phyloP scores from a whole-genome alignment of 1,140 invertebrate genomes.

The Drosophila seguyi region DNA sequence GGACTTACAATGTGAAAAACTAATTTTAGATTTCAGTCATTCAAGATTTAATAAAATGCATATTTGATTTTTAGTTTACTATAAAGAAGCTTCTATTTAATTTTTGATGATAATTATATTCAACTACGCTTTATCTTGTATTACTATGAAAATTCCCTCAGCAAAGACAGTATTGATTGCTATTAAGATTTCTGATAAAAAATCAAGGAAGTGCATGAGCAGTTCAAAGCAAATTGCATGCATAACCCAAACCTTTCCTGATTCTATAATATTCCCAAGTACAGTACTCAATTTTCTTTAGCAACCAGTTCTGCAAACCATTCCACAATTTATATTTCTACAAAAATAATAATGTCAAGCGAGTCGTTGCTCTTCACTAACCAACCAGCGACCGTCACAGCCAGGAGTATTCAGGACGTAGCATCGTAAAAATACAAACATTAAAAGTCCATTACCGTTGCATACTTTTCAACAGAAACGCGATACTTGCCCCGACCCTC shows the following conservation, averaged over 20 bases:
- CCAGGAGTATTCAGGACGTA: constrained; percentile 3
- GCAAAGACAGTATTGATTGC: too few species aligned
- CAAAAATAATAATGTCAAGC: constrained; percentile 44
- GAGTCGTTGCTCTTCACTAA: constrained; percentile 15
- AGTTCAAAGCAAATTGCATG: too few species aligned
- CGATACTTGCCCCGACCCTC: constrained; percentile 29
- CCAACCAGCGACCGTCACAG: constrained; percentile 9
- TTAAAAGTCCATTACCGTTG: constrained; percentile 75
- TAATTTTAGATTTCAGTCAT: neutral
- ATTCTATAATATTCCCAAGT: neutral
- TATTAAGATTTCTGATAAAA: too few species aligned
- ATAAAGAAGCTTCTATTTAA: too few species aligned
- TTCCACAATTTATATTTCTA: constrained; percentile 10
- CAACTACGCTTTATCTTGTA: too few species aligned
- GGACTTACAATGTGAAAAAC: neutral
- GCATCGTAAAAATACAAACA: constrained; percentile 59
- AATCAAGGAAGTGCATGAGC: too few species aligned
- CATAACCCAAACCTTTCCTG: neutral
- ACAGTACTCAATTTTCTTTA: neutral
- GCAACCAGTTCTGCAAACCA: neutral
- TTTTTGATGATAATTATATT: too few species aligned
- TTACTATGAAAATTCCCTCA: too few species aligned
- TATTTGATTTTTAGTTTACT: too few species aligned
- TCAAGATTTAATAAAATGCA: too few species aligned
- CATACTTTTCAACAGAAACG: constrained; percentile 52